Evolutionary conservation across 2,888 invertebrate species (phyloP).

Genomic region (Lasioglossum leucozonium): DNA sequence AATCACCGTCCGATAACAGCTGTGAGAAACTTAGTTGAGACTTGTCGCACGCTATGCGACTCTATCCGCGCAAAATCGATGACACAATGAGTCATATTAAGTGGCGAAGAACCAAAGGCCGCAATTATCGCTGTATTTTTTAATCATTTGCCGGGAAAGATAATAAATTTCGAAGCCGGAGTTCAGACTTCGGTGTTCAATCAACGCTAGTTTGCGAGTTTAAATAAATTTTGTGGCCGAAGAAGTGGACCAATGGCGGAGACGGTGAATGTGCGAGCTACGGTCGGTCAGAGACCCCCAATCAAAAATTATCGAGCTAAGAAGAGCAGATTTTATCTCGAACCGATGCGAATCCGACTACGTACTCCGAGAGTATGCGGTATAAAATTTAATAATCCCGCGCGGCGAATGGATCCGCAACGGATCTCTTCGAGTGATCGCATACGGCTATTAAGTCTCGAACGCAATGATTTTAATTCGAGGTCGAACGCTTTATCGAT

Average conservation of each 20-base stretch:
- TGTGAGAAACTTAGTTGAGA: background rate
- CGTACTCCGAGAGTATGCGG: background rate
- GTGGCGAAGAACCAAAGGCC: too few relatives aligned
- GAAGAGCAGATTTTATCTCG: conserved; percentile 37
- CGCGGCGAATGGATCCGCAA: background rate
- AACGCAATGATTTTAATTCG: background rate
- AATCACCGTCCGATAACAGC: background rate
- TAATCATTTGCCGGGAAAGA: too few relatives aligned
- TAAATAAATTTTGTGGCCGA: too few relatives aligned
- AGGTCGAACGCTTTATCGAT: background rate
- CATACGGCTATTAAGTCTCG: background rate
- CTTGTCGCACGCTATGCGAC: background rate
- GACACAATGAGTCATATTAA: background rate
- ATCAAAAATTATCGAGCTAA: conserved; percentile 44
- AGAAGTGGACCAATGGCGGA: too few relatives aligned
- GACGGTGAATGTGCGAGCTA: conserved; percentile 48
- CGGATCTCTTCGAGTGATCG: background rate
- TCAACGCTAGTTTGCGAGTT: too few relatives aligned
- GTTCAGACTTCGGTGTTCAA: too few relatives aligned
- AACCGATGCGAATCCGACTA: background rate
- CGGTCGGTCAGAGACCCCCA: conserved; percentile 71
- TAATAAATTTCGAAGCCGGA: too few relatives aligned
- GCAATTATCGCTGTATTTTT: background rate
- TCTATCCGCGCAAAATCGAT: background rate
- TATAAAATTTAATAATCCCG: background rate